Evolutionary conservation across 2,888 invertebrate species (phyloP).

Genomic region (Eremobia ochroleuca): DNA sequence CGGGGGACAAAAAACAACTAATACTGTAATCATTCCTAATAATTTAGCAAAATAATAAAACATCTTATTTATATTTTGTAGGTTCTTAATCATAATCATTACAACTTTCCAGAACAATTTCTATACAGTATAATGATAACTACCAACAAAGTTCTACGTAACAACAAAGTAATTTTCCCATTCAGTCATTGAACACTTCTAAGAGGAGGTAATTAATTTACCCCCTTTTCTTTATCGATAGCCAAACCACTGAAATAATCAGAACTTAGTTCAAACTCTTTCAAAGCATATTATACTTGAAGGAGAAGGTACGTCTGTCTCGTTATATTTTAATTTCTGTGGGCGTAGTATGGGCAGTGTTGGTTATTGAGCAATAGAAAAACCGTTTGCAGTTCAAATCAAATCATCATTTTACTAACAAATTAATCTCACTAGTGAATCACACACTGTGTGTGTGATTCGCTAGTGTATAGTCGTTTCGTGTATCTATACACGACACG

Average conservation of each 20-base stretch:
- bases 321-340: too few species aligned
- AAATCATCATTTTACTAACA: too few species aligned
- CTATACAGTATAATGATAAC: constrained; percentile 25
- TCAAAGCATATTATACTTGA: constrained; percentile 34
- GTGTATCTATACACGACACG: too few species aligned
- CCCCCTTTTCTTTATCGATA: constrained; percentile 34
- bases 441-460: too few species aligned
- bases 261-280: constrained; percentile 38
- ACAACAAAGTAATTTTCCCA: constrained; percentile 35
- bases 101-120: constrained; percentile 28
- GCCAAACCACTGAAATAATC: constrained; percentile 46
- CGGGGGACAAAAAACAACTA: background rate
- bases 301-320: too few species aligned
- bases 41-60: background rate
- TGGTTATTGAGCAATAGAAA: too few species aligned
- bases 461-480: too few species aligned
- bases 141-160: constrained; percentile 32
- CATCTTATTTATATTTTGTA: background rate
- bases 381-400: too few species aligned
- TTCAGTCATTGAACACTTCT: constrained; percentile 40
- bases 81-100: constrained; percentile 16
- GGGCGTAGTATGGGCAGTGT: too few species aligned
- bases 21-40: background rate
- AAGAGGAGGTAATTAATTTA: constrained; percentile 54
- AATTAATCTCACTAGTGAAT: too few species aligned